A percentile compares a stretch with the other conserved stretches of the same genome.
phyloP scores from a whole-genome alignment of 1,140 invertebrate species.

The Orchesella cincta region DNA sequence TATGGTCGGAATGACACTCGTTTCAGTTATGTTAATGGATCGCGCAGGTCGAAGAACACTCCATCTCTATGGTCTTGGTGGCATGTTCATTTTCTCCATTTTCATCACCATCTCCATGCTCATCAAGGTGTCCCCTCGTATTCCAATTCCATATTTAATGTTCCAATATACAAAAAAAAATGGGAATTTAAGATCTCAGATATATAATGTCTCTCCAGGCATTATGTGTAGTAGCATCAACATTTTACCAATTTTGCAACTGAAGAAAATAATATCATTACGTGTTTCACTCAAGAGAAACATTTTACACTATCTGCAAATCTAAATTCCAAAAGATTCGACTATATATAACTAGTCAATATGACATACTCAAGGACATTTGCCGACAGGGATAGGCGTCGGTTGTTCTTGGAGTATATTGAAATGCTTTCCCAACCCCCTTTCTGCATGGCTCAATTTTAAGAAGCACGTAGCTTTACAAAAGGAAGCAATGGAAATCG shows the following conservation, averaged over 20 bases:
- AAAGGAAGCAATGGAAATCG: too few species aligned
- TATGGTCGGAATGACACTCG: constrained; percentile 94
- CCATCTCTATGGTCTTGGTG: constrained; percentile 91
- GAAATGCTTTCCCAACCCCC: background rate
- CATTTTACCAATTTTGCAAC: too few species aligned
- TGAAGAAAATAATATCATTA: too few species aligned
- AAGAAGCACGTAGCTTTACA: background rate
- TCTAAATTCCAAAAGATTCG: too few species aligned
- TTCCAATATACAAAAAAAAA: too few species aligned
- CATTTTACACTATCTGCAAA: too few species aligned
- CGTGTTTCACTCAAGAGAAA: too few species aligned
- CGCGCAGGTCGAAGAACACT: constrained; percentile 87
- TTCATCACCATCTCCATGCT: constrained; percentile 95
- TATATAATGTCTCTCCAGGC: too few species aligned
- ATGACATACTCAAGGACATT: background rate
- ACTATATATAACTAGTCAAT: background rate
- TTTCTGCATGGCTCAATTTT: background rate
- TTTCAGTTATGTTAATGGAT: constrained; percentile 95
- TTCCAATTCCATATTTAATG: background rate
- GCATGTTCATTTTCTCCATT: constrained; percentile 97
- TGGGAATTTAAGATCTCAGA: too few species aligned
- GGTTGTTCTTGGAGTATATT: background rate
- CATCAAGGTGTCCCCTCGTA: constrained; percentile 70
- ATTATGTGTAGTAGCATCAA: too few species aligned
- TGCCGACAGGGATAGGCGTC: constrained; percentile 1